Base-by-base conservation (phyloP, 2,797 vertebrate species). In the Enteromius unitaeniatus region DNA sequence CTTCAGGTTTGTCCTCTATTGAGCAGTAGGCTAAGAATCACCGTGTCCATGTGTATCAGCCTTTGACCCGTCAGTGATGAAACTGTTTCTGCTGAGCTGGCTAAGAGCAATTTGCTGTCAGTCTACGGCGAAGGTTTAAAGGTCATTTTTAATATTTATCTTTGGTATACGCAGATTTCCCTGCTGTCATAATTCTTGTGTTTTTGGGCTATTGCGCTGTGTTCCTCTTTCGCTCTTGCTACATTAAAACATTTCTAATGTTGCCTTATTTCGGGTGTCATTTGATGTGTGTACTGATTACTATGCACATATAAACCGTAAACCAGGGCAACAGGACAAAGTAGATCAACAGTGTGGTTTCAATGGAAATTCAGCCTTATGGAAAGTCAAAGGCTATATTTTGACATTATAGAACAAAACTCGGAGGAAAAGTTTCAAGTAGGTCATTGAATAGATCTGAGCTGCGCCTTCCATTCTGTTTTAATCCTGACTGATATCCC, bases 371-470 rank as follows among this genome's bases (percentile, higher is more conserved):
- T 34, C 28, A 55, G 73, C 26, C 58, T 17, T 55, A 51, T 26
- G 9, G n/a, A 70, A 23, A 80, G 49, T 60, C 7, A 3, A 51
- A 34, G 53, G 37, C 76, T 64, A 49, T 64, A 65, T 49, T 78
- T 78, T 67, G 64, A 37, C 14, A 13, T 67, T 17, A 37, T 53
- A 68, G n/a, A 68, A 68, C 45, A 68, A 79, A 78, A 23, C 64
- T 79, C 40, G 17, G 19, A 68, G 37, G 47, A 68, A 51, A 75
- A 65, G 70, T 82, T 62, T 82, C 53, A 82, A 51, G 87, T 79
- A 83, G 74, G 81, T 75, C 80, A 68, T 49, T 80, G 31, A 68
- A 78, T 72, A 65, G 51, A 73, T 73, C 47, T 68, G 72, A 76
- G 51, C 42, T 55, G 45, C 0, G 10, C 65, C 17, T 86, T 73